Evolutionary conservation across 1,140 invertebrate species (phyloP).

Genomic region (Drosophila sulfurigaster): DNA sequence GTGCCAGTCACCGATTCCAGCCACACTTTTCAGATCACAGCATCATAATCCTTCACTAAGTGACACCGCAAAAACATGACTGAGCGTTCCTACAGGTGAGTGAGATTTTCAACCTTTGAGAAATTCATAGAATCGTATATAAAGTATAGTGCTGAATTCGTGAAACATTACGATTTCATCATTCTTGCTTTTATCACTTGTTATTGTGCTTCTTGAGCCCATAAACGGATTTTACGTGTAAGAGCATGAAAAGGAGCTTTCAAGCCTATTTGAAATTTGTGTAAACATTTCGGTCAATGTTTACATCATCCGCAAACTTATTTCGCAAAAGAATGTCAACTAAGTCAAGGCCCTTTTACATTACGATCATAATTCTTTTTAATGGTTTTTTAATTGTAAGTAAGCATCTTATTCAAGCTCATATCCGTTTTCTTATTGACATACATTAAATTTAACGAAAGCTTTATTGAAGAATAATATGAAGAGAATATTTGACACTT

Average conservation of each 20-base stretch:
- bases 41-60: constrained; percentile 31
- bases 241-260: not conserved
- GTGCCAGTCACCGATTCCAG: constrained; percentile 42
- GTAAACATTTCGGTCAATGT: constrained; percentile 2
- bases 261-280: not conserved
- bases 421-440: too few species aligned
- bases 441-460: too few species aligned
- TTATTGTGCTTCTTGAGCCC: not conserved
- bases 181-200: constrained; percentile 3
- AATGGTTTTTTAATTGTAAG: too few species aligned
- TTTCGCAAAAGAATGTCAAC: not conserved
- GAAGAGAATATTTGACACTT: too few species aligned
- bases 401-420: too few species aligned
- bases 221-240: not conserved
- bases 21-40: not conserved
- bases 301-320: not conserved
- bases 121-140: not conserved
- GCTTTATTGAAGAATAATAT: too few species aligned
- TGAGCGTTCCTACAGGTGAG: constrained; percentile 56
- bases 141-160: not conserved
- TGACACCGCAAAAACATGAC: constrained; percentile 34
- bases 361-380: not conserved
- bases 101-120: not conserved
- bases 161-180: not conserved
- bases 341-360: not conserved